Percentiles rank a stretch among this genome's conserved stretches.
Conservation (phyloP, 1,140 invertebrate species). For the Akabosia matsudoensis region DNA sequence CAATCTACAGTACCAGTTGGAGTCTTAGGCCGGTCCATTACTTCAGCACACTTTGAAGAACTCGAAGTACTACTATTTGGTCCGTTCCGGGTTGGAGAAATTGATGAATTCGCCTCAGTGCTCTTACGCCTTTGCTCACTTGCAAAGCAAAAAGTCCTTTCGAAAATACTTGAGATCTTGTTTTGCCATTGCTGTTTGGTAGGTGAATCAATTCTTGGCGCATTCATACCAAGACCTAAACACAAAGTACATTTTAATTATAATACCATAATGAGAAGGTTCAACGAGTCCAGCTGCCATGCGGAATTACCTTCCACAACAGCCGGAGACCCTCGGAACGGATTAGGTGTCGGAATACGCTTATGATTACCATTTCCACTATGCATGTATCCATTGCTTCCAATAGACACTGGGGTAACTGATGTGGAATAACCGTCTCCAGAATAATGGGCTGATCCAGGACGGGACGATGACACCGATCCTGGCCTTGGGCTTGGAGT, state of each 20-base stretch:
- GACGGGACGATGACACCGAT: constrained; percentile 20
- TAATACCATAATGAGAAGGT: background rate
- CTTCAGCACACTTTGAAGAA: constrained; percentile 25
- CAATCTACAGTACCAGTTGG: constrained; percentile 50
- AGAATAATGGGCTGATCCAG: constrained; percentile 26
- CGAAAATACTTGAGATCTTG: constrained; percentile 79
- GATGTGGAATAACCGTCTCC: constrained; percentile 18
- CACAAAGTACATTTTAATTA: background rate
- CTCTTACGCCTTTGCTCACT: constrained; percentile 75
- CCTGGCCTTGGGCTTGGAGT: constrained; percentile 37
- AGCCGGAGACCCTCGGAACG: constrained; percentile 7
- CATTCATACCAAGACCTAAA: constrained; percentile 2
- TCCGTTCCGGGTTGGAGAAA: constrained; percentile 36
- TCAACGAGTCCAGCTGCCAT: background rate
- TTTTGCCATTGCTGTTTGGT: constrained; percentile 67
- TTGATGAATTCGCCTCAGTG: constrained; percentile 59
- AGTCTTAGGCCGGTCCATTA: constrained; percentile 44
- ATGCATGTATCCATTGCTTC: constrained; percentile 18
- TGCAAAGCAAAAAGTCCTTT: constrained; percentile 78
- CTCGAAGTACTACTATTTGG: constrained; percentile 51
- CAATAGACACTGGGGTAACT: background rate
- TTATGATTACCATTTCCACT: background rate
- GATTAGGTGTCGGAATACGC: constrained; percentile 1
- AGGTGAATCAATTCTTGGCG: constrained; percentile 38
- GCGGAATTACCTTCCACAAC: constrained; percentile 3